Evolutionary conservation across 1,140 invertebrate genomes (phyloP).

Genomic region (Cotesia typhae): DNA sequence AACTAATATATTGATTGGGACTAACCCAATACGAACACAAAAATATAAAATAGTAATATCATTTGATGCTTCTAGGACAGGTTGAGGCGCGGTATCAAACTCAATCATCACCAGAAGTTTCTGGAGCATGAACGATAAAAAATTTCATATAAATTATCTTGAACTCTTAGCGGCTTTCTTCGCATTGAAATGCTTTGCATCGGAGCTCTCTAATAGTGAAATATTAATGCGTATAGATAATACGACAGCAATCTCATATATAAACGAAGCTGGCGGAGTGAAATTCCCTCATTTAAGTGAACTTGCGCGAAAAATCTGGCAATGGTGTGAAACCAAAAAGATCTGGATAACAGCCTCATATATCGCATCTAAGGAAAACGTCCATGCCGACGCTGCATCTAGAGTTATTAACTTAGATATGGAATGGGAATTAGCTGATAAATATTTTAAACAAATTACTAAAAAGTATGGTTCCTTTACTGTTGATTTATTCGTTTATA

Average conservation of each 20-base stretch:
- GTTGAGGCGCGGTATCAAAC: too few relatives aligned
- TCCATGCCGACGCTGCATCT: slow-evolving; percentile 39
- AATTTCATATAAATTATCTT: too few relatives aligned
- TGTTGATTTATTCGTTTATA: slow-evolving; percentile 47
- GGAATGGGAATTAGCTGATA: slow-evolving; percentile 16
- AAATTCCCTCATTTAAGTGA: slow-evolving; percentile 39
- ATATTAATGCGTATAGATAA: slow-evolving; percentile 31
- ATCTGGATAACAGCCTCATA: slow-evolving; percentile 44
- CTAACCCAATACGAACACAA: too few relatives aligned
- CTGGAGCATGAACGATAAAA: too few relatives aligned
- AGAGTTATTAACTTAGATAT: slow-evolving; percentile 13
- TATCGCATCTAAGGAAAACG: slow-evolving; percentile 39
- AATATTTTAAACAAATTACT: background rate
- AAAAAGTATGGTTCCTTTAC: background rate
- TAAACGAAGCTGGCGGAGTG: slow-evolving; percentile 43
- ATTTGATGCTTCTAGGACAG: too few relatives aligned
- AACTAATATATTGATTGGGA: too few relatives aligned
- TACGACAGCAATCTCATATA: slow-evolving; percentile 43
- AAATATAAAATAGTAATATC: too few relatives aligned
- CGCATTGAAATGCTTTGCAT: too few relatives aligned
- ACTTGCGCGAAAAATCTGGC: slow-evolving; percentile 35
- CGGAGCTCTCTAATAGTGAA: background rate
- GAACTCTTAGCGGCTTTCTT: too few relatives aligned
- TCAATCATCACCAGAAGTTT: too few relatives aligned
- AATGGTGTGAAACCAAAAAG: slow-evolving; percentile 43